These are phyloP conservation scores for Delphinapterus leucas DNA, from an alignment of 2,113 vertebrate species.

Conservation along the genomic window DNA sequence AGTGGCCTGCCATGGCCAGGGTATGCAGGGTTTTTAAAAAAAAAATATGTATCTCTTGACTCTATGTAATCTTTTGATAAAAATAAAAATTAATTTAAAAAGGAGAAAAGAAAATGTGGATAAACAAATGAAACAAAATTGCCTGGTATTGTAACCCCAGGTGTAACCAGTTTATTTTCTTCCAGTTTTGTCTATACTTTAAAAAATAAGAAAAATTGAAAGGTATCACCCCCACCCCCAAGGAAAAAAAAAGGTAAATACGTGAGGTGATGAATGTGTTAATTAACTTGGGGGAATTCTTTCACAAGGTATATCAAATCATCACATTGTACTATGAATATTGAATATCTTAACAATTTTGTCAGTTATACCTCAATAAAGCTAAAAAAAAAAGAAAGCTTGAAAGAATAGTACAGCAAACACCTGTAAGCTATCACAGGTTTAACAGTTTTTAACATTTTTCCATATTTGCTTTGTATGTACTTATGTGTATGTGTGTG, in stretches of 20 bases:
- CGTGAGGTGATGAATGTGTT: too few species aligned
- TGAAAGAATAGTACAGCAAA: neutral
- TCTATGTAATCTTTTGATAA: neutral
- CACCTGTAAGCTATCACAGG: neutral
- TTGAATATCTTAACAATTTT: neutral
- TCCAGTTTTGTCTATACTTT: neutral
- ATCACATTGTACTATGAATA: too few species aligned
- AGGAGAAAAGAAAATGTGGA: neutral
- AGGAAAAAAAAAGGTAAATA: too few species aligned
- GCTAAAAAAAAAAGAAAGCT: neutral
- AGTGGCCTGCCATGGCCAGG: neutral
- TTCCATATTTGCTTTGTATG: neutral
- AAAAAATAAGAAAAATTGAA: neutral
- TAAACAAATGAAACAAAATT: neutral
- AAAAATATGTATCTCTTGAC: neutral
- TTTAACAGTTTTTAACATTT: neutral
- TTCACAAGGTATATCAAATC: too few species aligned
- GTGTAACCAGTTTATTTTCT: neutral
- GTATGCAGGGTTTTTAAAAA: neutral
- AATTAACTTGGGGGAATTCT: too few species aligned
- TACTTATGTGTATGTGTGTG: neutral
- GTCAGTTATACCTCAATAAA: neutral
- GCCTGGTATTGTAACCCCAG: neutral
- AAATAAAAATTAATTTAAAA: neutral
- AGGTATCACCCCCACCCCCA: neutral